A percentile compares a stretch with the other conserved stretches of the same genome.
Conservation (phyloP, 2,888 invertebrate species). For the Epistrophe eligans region DNA sequence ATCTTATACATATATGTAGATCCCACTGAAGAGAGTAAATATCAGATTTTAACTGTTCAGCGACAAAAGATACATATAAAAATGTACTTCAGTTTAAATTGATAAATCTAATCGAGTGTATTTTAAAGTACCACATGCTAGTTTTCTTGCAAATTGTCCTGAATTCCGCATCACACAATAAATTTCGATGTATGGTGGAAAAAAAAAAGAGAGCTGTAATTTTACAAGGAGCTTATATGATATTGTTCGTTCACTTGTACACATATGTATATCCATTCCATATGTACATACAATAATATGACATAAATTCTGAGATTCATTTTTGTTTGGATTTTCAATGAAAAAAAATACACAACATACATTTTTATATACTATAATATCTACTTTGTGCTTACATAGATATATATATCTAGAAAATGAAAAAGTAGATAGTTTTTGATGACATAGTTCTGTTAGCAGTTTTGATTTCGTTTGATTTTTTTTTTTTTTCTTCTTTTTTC, state of each 20-base stretch:
- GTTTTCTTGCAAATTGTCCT: slow-evolving; percentile 37
- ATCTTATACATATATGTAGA: too few relatives aligned
- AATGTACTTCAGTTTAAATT: slow-evolving; percentile 12
- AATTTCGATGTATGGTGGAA: background rate
- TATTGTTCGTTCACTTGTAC: slow-evolving; percentile 11
- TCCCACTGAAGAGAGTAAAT: too few relatives aligned
- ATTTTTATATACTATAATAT: background rate
- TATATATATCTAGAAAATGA: background rate
- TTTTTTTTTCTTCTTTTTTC: background rate
- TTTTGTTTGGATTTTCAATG: slow-evolving; percentile 25
- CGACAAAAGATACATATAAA: background rate
- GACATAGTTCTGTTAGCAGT: slow-evolving; percentile 36
- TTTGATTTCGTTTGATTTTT: slow-evolving; percentile 37
- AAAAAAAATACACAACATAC: background rate
- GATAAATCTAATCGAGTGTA: slow-evolving; percentile 44
- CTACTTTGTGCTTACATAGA: background rate
- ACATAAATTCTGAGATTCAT: slow-evolving; percentile 37
- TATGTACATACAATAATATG: slow-evolving; percentile 3
- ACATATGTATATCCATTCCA: background rate
- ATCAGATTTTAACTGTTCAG: background rate
- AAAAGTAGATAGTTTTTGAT: slow-evolving; percentile 24
- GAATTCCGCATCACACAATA: slow-evolving; percentile 13
- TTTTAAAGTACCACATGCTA: slow-evolving; percentile 37
- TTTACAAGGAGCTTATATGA: slow-evolving; percentile 11
- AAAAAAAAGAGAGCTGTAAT: slow-evolving; percentile 3